Base-by-base conservation (phyloP, 2,113 vertebrate genomes). In the Bothrops jararaca region DNA sequence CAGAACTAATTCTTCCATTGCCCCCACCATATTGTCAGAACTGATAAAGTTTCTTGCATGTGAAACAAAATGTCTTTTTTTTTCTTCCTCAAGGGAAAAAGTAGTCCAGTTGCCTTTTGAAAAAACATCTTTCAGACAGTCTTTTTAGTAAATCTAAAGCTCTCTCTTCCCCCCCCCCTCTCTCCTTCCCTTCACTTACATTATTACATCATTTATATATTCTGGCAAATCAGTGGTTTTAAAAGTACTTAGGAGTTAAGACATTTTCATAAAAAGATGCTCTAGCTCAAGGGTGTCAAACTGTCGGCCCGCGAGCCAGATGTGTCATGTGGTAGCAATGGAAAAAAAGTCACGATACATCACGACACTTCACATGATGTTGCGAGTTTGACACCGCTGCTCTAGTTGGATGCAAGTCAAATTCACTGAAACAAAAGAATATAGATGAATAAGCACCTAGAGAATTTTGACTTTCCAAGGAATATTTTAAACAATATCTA, bases 91-190 rank as follows among this genome's bases (percentile, higher is more conserved):
- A 29, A 64, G 60, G 57, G 26, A 58, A 58, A 58, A 23, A 10
- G 10, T 10, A 26, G 20, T 26, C 24, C 57, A 58, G 23, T n/a
- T 64, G 60, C 26, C 60, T 64, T 58, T 64, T 13, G 56, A 57
- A 57, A 64, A 60, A 11, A 29, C 26, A 12, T 3, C 3, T 60
- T 12, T 64, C 10, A 64, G 26, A 64, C 60, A 64, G 60, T 64
- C 60, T 12, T 24, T 50, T 69, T 89, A 96, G 95, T 93, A 97
- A 95, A 93, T 97, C 96, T 97, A 95, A 92, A 89, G 57, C n/a
- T 80, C 94, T 18, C 29, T 0, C 13, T 0, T 10, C 1, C 26
- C 4, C 60, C 1, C n/a, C 34, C 1, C 5, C 12, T 69, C 5
- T 26, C 26, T 64, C 26, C 26, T 1, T 12, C 26, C 58, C 58